Base-by-base conservation (phyloP, 2,888 invertebrate species). In the Tenthredo distinguenda region DNA sequence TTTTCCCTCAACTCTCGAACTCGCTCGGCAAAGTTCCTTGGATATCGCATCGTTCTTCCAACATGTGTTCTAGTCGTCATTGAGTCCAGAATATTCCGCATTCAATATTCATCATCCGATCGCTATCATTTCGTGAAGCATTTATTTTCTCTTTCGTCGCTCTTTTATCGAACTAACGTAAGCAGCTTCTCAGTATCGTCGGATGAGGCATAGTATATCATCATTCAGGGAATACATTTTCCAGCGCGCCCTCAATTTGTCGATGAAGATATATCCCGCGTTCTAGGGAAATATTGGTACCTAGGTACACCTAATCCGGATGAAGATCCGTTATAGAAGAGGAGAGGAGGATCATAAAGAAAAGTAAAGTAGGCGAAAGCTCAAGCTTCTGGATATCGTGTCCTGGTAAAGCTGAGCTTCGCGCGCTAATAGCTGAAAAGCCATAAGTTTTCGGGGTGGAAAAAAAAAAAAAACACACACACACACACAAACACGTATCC, bases 381-480 rank as follows among this genome's bases (percentile, higher is more conserved):
- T 62, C 10, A 71, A 71, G 37, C 34, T 71, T 37, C 9, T 71
- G 37, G n/a, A 71, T 9, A 71, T 37, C 34, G 71, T 71, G 71
- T 71, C 71, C 10, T n/a, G 7, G 71, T 71, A n/a, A 71, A 37
- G 34, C 37, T 18, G 12, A 21, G 26, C 62, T 62, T 71, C n/a
- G 2, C 37, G 76, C 47, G 76, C 76, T 76, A 79, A 79, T 79
- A 58, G 79, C 79, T 58, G 18, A 55, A 55, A 55, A 55, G 55
- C 37, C 18, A 79, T 79, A 58, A 79, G 58, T 58, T 79, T 79
- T 34, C 15, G 5, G 21, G 34, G n/a, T 50, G 9, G 1, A 26
- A 76, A 10, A 74, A 2, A n/a, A 0, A 26, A 76, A 47, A n/a
- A 21, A 40, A 76, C 5, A 43, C 9, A 31, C 2, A 47, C 9